Conservation (phyloP, 2,797 vertebrate genomes). For the Siniperca undulata region DNA sequence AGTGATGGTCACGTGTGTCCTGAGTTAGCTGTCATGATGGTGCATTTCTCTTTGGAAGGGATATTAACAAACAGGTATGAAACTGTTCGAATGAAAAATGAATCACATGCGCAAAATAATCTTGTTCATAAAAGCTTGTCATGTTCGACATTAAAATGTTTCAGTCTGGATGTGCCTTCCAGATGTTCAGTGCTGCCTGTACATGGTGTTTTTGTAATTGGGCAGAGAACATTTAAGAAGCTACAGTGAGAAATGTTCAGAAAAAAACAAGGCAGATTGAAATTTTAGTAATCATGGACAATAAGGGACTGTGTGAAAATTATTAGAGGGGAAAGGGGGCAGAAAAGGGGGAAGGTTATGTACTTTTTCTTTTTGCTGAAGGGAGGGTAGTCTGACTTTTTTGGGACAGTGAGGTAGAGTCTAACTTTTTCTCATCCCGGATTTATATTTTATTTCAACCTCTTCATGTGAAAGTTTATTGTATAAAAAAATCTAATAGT, state of each 20-base stretch:
- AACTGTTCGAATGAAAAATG: constrained; percentile 48
- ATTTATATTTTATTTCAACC: background rate
- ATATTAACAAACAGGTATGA: constrained; percentile 49
- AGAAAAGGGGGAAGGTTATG: background rate
- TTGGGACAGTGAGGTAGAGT: too few species aligned
- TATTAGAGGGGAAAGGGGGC: background rate
- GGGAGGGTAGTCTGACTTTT: background rate
- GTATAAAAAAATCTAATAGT: background rate
- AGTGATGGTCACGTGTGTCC: constrained; percentile 17
- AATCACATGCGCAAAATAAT: constrained; percentile 56
- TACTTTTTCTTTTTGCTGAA: background rate
- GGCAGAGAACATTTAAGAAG: constrained; percentile 26
- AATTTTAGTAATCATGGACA: background rate
- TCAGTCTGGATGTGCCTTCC: constrained; percentile 31
- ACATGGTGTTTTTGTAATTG: constrained; percentile 46
- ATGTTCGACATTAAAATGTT: constrained; percentile 70
- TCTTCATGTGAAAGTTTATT: background rate
- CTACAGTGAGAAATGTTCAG: background rate
- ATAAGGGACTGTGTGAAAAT: background rate
- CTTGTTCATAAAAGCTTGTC: constrained; percentile 49
- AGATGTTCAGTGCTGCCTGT: constrained; percentile 63
- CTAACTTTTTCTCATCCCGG: background rate
- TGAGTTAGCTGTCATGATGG: constrained; percentile 40
- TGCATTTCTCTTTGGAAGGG: constrained; percentile 20
- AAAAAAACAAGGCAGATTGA: background rate